A percentile compares a stretch with the other conserved stretches of the same genome.
Evolutionary conservation across 2,888 invertebrate species (phyloP).

Genomic region (Dascillus cervinus): DNA sequence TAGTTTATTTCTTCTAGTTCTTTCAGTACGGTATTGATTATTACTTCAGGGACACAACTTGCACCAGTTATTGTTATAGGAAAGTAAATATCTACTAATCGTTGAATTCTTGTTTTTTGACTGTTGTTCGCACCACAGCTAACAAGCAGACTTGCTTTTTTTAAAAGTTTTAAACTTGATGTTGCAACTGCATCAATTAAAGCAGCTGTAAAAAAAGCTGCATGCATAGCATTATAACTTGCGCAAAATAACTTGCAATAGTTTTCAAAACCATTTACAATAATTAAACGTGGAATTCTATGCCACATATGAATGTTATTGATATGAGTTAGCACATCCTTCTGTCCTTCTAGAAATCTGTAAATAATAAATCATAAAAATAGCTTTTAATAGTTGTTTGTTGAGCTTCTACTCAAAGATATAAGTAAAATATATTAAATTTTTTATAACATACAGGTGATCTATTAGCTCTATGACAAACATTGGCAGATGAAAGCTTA

Average conservation of each 20-base stretch:
- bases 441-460: too few species aligned
- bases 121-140: conserved; percentile 14
- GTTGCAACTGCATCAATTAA: conserved; percentile 29
- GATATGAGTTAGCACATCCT: conserved; percentile 31
- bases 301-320: conserved; percentile 34
- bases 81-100: too few species aligned
- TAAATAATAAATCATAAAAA: conserved; percentile 19
- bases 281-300: conserved; percentile 30
- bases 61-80: too few species aligned
- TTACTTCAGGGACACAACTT: too few species aligned
- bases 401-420: too few species aligned
- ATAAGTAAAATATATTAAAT: too few species aligned
- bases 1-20: too few species aligned
- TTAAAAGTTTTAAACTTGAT: conserved; percentile 18
- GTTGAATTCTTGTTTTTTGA: conserved; percentile 11
- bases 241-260: conserved; percentile 24
- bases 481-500: too few species aligned
- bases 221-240: conserved; percentile 18
- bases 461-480: conserved; percentile 4
- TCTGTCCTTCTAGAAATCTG: conserved; percentile 33
- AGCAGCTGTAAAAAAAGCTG: conserved; percentile 27
- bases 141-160: conserved; percentile 11
- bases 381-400: too few species aligned
- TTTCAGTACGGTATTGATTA: too few species aligned
- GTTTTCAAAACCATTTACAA: conserved; percentile 29